Base-by-base conservation (phyloP, 2,113 vertebrate genomes). In the Albula goreensis region DNA sequence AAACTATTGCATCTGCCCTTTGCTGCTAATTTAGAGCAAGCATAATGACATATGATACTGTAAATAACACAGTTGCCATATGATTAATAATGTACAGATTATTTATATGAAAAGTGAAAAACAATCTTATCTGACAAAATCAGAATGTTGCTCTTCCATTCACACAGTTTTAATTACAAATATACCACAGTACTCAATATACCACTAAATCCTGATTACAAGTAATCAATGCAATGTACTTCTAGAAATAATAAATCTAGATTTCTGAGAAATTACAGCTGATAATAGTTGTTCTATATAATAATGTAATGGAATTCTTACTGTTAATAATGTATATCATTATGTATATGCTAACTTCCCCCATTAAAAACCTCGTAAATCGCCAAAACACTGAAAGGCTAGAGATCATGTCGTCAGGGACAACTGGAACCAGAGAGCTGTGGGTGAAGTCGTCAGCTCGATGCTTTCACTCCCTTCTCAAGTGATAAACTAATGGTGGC, bases 401-500 rank as follows among this genome's bases (percentile, higher is more conserved):
- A 74, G n/a, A 9, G 51, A 41, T 19, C 22, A 2, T 52, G 48
- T 19, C 49, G 9, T 53, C 50, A 52, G 80, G 49, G 79, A 81
- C 79, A 81, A 81, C 50, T 51, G 49, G 79, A 2, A 50, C 79
- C 79, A 52, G 13, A 80, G n/a, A 74, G 25, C 70, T 77, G 31
- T 41, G 31, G 31, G 17, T 50, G 78, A 4, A 9, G 48, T 80
- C 78, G 15, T 7, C 17, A 48, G 17, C 78, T 80, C 50, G 70
- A 12, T 6, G 5, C 48, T 15, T 80, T 50, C 78, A 11, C 41
- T 50, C 48, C 41, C 11, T 81, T 4, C 22, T 25, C 17, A 10
- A 25, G 80, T 81, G 80, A 53, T 22, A 81, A 9, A 81, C 50
- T 81, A 81, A 81, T 81, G 50, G 80, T 53, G 80, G 80, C 51